A percentile compares a stretch with the other conserved stretches of the same genome.
phyloP scores from a whole-genome alignment of 2,113 vertebrate genomes.

The Leucopternis melanops region DNA sequence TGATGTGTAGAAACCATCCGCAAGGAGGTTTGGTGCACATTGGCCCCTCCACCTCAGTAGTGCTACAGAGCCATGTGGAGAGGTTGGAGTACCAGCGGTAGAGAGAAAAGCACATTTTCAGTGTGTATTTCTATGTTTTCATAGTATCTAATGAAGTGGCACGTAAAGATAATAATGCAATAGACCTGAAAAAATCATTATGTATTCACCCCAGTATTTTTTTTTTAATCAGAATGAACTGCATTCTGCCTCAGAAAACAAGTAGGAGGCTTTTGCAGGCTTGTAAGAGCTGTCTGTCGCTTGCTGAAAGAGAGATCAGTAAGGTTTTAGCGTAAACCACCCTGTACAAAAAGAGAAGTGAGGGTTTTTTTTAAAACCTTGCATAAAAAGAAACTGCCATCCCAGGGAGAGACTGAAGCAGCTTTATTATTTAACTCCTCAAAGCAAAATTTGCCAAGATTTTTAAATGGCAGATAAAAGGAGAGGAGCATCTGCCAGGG shows the following conservation, averaged over 20 bases:
- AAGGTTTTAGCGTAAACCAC: background rate
- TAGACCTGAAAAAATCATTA: background rate
- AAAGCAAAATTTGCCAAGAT: background rate
- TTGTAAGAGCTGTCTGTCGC: background rate
- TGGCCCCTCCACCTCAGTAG: fast-evolving
- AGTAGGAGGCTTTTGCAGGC: background rate
- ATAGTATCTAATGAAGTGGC: background rate
- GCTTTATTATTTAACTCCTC: background rate
- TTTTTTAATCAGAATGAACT: background rate
- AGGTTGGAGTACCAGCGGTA: background rate
- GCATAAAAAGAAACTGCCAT: background rate
- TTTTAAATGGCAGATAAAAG: background rate
- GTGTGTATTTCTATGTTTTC: background rate
- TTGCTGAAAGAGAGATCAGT: background rate
- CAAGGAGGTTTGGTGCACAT: background rate
- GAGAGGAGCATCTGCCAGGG: background rate
- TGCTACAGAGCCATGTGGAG: background rate
- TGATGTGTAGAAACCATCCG: background rate
- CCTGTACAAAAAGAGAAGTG: background rate
- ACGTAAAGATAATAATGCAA: background rate
- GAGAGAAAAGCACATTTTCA: background rate
- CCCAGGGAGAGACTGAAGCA: background rate
- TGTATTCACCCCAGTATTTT: background rate
- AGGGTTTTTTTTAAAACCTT: background rate
- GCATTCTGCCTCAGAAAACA: background rate